Percentiles rank a stretch among this genome's conserved stretches.
phyloP scores from a whole-genome alignment of 53 echinoderm and acorn worm genomes.

The Echinarachnius parma region DNA sequence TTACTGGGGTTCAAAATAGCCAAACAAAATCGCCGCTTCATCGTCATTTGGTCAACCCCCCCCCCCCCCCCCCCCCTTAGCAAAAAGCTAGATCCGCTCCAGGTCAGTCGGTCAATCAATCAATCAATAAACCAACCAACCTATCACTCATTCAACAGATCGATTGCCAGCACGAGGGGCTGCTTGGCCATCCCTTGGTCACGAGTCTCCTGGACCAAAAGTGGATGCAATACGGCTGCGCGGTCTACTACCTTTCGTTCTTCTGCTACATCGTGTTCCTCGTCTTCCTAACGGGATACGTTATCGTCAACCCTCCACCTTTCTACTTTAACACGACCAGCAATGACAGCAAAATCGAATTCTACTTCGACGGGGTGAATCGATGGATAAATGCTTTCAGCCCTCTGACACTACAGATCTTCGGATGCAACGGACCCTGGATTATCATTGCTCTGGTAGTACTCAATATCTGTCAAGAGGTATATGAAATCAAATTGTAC shows the following conservation, averaged over 20 bases:
- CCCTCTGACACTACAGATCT: conserved; percentile 33
- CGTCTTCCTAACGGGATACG: conserved; percentile 70
- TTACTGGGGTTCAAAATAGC: too few relatives aligned
- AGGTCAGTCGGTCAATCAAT: too few relatives aligned
- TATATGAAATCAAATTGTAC: too few relatives aligned
- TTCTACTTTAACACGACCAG: conserved; percentile 47
- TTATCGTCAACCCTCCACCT: conserved; percentile 66
- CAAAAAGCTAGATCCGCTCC: too few relatives aligned
- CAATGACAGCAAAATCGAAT: conserved; percentile 31
- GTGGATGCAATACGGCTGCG: conserved; percentile 71
- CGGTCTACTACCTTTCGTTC: conserved; percentile 72
- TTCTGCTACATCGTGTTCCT: conserved; percentile 56
- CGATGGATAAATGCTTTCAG: conserved; percentile 43
- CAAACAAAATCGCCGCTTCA: too few relatives aligned
- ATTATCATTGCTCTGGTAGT: too few relatives aligned
- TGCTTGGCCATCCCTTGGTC: conserved; percentile 67
- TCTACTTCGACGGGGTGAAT: conserved; percentile 43
- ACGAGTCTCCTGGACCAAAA: conserved; percentile 68
- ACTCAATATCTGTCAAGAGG: too few relatives aligned
- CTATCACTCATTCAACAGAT: too few relatives aligned
- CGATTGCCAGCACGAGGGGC: conserved; percentile 52
- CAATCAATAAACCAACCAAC: too few relatives aligned
- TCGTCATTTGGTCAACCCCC: too few relatives aligned
- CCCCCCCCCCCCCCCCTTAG: too few relatives aligned
- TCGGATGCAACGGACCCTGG: conserved; percentile 63